These are phyloP conservation scores for Scrobipalpa atriplicella DNA, from an alignment of 2,888 invertebrate genomes.

Conservation along the genomic window DNA sequence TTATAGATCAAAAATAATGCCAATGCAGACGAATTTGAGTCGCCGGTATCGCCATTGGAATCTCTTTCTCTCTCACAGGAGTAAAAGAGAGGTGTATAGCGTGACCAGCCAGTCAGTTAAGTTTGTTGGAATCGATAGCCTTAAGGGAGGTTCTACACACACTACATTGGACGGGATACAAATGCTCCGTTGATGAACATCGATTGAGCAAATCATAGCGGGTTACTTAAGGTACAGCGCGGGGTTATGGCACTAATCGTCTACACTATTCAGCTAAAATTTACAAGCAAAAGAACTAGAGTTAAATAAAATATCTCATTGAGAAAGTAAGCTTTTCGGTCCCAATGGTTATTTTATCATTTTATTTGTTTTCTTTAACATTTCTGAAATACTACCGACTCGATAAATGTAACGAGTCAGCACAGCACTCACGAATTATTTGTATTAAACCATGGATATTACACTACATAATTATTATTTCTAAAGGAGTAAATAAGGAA, in stretches of 20 bases:
- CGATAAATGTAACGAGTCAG: not conserved
- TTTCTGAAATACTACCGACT: too few relatives aligned
- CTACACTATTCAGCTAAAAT: conserved; percentile 33
- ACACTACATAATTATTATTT: conserved; percentile 1
- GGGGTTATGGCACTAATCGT: conserved; percentile 62
- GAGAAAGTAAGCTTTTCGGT: conserved; percentile 5
- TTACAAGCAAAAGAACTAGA: conserved; percentile 36
- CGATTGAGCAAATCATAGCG: conserved; percentile 58
- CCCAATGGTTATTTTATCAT: not conserved
- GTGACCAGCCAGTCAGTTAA: too few relatives aligned
- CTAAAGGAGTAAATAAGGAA: conserved; percentile 3
- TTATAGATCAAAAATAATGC: not conserved
- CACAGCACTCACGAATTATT: conserved; percentile 3
- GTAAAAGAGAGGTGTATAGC: not conserved
- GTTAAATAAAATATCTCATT: conserved; percentile 7
- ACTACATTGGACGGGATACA: conserved; percentile 69
- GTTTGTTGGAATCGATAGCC: not conserved
- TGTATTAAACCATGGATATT: not conserved
- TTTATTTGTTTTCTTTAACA: not conserved
- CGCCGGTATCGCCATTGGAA: not conserved
- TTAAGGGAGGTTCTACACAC: conserved; percentile 32
- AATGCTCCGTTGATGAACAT: conserved; percentile 42
- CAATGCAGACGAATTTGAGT: not conserved
- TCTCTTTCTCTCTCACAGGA: not conserved
- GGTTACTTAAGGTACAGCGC: conserved; percentile 48